phyloP scores from a whole-genome alignment of 2,888 invertebrate genomes.

The Allygus modestus region DNA sequence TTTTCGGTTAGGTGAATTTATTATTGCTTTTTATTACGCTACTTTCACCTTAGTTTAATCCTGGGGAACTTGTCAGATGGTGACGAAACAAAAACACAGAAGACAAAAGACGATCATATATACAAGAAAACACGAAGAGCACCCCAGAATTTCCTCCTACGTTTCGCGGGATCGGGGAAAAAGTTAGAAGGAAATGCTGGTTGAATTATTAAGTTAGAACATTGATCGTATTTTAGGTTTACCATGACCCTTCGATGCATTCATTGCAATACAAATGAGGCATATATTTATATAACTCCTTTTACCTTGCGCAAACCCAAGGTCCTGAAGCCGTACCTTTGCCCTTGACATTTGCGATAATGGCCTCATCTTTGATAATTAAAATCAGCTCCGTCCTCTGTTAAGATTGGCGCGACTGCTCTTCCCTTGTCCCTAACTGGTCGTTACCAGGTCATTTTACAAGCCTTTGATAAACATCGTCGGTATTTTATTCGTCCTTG shows the following conservation, averaged over 20 bases:
- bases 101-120: no score
- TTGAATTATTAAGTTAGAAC: no score
- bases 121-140: no score
- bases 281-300: not conserved
- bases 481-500: no score
- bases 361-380: conserved; percentile 23
- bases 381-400: not conserved
- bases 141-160: no score
- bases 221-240: not conserved
- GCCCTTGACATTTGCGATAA: conserved; percentile 14
- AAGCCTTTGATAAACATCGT: not conserved
- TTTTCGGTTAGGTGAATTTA: no score
- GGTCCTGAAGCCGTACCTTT: not conserved
- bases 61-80: no score
- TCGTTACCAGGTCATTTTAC: not conserved
- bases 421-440: not conserved
- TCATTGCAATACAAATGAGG: not conserved
- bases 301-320: conserved; percentile 18
- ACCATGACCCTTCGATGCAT: not conserved
- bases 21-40: no score
- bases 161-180: no score
- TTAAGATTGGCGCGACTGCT: not conserved
- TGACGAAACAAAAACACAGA: no score
- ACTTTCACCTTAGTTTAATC: no score
- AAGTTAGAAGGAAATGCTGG: no score